Percentiles rank a stretch among this genome's conserved stretches.
Evolutionary conservation across 1,140 invertebrate genomes (phyloP).

Genomic region (Marisa cornuarietis): DNA sequence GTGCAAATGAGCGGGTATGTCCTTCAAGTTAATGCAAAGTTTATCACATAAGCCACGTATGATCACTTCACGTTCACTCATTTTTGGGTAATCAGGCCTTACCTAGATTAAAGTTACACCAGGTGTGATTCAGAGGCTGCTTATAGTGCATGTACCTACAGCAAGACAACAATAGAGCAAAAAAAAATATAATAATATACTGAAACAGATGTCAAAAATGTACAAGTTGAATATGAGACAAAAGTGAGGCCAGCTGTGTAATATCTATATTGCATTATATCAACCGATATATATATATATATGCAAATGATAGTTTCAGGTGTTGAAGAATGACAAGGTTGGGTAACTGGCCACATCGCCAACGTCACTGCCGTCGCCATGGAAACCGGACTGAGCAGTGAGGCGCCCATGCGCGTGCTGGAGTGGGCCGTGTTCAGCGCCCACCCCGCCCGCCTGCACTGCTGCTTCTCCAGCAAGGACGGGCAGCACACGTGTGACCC

Average conservation of each 20-base stretch:
- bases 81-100: too few species aligned
- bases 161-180: too few species aligned
- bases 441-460: conserved; percentile 28
- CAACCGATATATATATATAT: background rate
- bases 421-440: conserved; percentile 31
- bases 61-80: too few species aligned
- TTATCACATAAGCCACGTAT: too few species aligned
- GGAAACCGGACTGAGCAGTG: conserved; percentile 8
- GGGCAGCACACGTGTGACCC: conserved; percentile 21
- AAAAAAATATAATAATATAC: too few species aligned
- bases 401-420: conserved; percentile 22
- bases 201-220: background rate
- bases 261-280: background rate
- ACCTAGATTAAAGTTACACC: too few species aligned
- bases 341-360: background rate
- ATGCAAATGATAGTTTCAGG: background rate
- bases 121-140: too few species aligned
- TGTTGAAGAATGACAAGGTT: background rate
- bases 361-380: background rate
- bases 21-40: too few species aligned
- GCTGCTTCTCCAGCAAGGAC: conserved; percentile 19
- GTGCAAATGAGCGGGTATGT: too few species aligned
- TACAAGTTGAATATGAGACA: background rate
- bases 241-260: background rate
- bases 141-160: too few species aligned